These are phyloP conservation scores for Danaus plexippus DNA, from an alignment of 1,140 invertebrate genomes.

Conservation along the genomic window DNA sequence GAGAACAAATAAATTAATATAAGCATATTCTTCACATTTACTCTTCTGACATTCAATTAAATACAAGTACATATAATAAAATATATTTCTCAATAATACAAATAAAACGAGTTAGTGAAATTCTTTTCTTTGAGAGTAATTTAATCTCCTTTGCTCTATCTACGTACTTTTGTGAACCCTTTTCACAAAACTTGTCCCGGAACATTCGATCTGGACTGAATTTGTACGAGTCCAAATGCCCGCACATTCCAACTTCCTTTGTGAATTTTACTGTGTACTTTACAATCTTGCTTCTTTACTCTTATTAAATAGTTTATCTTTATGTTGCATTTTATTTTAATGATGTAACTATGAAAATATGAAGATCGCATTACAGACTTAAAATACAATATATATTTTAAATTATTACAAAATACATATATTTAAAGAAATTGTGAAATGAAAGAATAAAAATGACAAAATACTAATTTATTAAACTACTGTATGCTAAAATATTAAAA, in stretches of 20 bases:
- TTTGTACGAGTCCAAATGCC: constrained; percentile 55
- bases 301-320: constrained; percentile 49
- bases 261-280: constrained; percentile 57
- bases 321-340: constrained; percentile 11
- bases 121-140: constrained; percentile 52
- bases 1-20: too few species aligned
- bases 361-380: not conserved
- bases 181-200: constrained; percentile 56
- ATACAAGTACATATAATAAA: constrained; percentile 6
- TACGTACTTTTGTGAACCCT: constrained; percentile 49
- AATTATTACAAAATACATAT: too few species aligned
- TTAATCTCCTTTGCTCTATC: constrained; percentile 51
- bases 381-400: not conserved
- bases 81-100: constrained; percentile 17
- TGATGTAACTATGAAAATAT: constrained; percentile 3
- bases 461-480: constrained; percentile 9
- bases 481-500: constrained; percentile 14
- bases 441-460: constrained; percentile 7
- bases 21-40: too few species aligned
- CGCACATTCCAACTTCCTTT: constrained; percentile 55
- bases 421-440: too few species aligned
- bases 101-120: constrained; percentile 13
- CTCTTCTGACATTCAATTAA: too few species aligned
- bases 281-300: constrained; percentile 45
- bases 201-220: constrained; percentile 63